Base-by-base conservation (phyloP, 2,113 vertebrate genomes). In the Trogon surrucura region DNA sequence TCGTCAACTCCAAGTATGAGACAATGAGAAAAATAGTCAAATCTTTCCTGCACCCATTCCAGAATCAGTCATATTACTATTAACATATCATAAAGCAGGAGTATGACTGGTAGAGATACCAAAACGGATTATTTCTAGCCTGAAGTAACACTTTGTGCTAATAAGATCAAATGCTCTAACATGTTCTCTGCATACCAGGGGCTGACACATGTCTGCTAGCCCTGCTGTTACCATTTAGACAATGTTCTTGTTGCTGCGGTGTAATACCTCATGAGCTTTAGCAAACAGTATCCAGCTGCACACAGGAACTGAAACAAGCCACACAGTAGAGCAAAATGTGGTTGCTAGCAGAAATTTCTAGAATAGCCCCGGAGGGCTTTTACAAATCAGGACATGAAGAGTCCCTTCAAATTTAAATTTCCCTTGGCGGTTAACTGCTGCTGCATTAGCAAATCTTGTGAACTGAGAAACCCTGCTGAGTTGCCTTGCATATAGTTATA, bases 371-470 rank as follows among this genome's bases (percentile, higher is more conserved):
- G 53, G 57, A 93, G 50, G 41, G 62, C 44, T 92, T 95, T 88
- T 91, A 91, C 61, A 96, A 96, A 97, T 93, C 83, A 95, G 56
- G 79, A 94, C 56, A 82, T 66, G 69, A 89, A 92, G 64, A 95
- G 41, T 91, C 75, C 67, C 94, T 96, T 94, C 90, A 92, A 96
- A 80, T 82, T 91, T 89, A 97, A 94, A 95, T 96, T 95, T 95
- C 94, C 89, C 94, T 82, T 66, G 90, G 77, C 17, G 3, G 36
- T 92, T 93, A 91, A 89, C 62, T 91, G 71, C 77, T 86, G 51
- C 88, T 92, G 73, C 44, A 80, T 82, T 89, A 96, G 86, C 85
- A 94, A 95, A 92, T 89, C 77, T 70, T 93, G 17, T 81, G 69
- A 96, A 83, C 34, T 93, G 47, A 92, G 95, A 97, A 97, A 62